Conservation (phyloP, 2,113 vertebrate species). For the Ophthalmolycus amberensis region DNA sequence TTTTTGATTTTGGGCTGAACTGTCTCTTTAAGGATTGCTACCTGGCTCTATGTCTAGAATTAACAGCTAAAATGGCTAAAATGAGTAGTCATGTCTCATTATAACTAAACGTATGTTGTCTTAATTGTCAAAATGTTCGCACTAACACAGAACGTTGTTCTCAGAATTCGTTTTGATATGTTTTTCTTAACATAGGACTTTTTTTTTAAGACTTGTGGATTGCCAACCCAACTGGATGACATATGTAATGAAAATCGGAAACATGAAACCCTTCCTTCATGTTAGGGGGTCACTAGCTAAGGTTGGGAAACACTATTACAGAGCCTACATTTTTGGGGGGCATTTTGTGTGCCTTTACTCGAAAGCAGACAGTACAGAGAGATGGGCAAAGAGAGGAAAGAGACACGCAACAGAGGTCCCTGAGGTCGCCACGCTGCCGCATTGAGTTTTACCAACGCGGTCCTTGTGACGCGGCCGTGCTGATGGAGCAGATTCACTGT, state of each 20-base stretch:
- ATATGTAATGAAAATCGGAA: not conserved
- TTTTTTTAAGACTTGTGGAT: not conserved
- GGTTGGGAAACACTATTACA: not conserved
- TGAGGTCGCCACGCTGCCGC: not conserved
- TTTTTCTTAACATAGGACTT: not conserved
- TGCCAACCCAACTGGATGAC: not conserved
- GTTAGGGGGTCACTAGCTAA: not conserved
- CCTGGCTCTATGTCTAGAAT: not conserved
- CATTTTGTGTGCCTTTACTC: not conserved
- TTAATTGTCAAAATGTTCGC: not conserved
- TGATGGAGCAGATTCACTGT: not conserved
- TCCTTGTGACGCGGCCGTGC: not conserved
- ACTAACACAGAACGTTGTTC: not conserved
- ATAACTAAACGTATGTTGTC: not conserved
- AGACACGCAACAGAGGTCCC: not conserved
- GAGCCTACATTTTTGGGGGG: not conserved
- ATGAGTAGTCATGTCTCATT: too few species aligned
- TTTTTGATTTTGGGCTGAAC: not conserved
- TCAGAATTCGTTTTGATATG: not conserved
- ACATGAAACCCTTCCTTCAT: not conserved
- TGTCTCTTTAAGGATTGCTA: not conserved
- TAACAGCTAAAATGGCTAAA: not conserved
- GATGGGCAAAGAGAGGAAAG: not conserved
- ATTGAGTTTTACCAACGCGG: not conserved
- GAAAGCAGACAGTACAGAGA: not conserved